Evolutionary conservation across 2,113 vertebrate genomes (phyloP).

Genomic region (Echinops telfairi): DNA sequence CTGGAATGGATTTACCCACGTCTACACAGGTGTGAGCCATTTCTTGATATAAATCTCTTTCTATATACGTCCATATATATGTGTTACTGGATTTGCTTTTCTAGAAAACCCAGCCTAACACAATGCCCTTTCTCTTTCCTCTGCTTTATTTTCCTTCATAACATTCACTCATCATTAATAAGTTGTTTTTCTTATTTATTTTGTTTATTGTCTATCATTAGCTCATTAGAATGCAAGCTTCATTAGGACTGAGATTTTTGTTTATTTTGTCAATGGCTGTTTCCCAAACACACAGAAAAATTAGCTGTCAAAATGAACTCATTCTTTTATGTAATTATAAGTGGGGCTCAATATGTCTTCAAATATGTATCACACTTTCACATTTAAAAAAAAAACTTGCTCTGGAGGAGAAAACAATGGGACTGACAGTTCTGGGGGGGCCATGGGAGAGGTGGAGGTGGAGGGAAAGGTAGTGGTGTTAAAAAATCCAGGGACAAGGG

Average conservation of each 20-base stretch:
- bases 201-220: slow-evolving; percentile 30
- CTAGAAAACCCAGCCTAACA: no score
- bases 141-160: background rate
- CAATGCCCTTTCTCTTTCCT: background rate
- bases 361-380: background rate
- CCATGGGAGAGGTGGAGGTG: no score
- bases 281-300: background rate
- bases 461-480: no score
- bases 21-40: no score
- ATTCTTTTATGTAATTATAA: background rate
- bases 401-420: background rate
- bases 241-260: background rate
- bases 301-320: background rate
- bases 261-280: slow-evolving; percentile 20
- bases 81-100: no score
- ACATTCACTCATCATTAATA: background rate
- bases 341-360: background rate
- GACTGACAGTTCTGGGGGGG: no score
- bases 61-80: no score
- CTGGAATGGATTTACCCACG: no score
- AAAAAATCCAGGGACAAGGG: no score
- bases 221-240: background rate
- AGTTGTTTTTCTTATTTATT: background rate
- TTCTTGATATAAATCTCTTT: no score
- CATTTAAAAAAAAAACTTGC: background rate